Evolutionary conservation across 2,113 vertebrate species (phyloP).

Genomic region (Sphaerodactylus townsendi): DNA sequence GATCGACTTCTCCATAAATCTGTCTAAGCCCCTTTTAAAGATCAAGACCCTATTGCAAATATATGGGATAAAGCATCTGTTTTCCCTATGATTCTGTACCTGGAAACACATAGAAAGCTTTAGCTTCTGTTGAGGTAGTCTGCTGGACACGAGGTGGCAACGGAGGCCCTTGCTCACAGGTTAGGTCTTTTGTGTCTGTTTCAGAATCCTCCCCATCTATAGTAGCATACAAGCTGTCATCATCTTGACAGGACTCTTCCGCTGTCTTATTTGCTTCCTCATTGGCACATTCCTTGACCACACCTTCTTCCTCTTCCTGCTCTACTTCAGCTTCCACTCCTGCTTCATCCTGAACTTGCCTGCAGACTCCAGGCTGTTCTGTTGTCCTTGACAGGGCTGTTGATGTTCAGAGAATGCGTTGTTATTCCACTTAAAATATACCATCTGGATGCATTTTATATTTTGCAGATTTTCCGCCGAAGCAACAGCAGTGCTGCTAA

Average conservation of each 20-base stretch:
- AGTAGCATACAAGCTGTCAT: constrained; percentile 70
- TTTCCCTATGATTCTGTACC: constrained; percentile 65
- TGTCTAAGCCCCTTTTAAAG: no score
- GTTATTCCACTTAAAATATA: constrained; percentile 52
- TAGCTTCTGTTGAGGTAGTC: constrained; percentile 54
- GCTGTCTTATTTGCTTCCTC: constrained; percentile 33
- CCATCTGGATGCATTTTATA: constrained; percentile 52
- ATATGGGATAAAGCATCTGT: neutral
- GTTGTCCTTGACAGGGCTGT: constrained; percentile 36
- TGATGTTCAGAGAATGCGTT: constrained; percentile 38
- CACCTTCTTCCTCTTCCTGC: neutral
- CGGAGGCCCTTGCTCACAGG: constrained; percentile 71
- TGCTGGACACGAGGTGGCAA: constrained; percentile 73
- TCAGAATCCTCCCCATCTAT: constrained; percentile 34
- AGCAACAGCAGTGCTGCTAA: constrained; percentile 55
- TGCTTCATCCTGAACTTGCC: neutral
- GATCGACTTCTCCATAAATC: no score
- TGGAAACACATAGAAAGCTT: constrained; percentile 66
- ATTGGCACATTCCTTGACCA: neutral
- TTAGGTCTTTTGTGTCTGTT: neutral
- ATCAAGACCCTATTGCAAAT: neutral
- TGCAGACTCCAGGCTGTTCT: constrained; percentile 20
- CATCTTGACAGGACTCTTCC: constrained; percentile 26
- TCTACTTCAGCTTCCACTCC: neutral
- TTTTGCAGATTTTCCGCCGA: constrained; percentile 55